Base-by-base conservation (phyloP, 2,113 vertebrate genomes). In the Upupa epops region DNA sequence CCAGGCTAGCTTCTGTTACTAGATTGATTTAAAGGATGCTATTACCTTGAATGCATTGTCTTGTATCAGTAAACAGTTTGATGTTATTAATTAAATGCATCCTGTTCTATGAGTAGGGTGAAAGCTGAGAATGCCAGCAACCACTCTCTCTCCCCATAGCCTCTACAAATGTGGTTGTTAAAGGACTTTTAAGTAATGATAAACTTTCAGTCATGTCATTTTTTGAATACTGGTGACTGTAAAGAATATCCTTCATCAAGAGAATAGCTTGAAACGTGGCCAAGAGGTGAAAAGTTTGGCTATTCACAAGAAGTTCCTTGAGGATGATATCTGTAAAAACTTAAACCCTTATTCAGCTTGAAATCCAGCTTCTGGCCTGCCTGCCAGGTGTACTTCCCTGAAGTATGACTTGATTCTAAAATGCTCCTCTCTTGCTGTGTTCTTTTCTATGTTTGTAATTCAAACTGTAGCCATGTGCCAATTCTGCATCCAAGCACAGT, bases 41-140 rank as follows among this genome's bases (percentile, higher is more conserved):
- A 0, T 49, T 13, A 54, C 0, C 0, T 60, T 69, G 42, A 86
- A 13, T 42, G 16, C 59, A 11, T 60, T 84, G 61, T 72, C 26
- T 78, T 86, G 13, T 71, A 34, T 70, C 70, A 48, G 29, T 73
- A 70, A 46, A 32, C 0, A 1, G 77, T 74, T 74, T 45, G 52
- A n/a, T 83, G 8, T 19, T 81, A 4, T 48, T 93, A n/a, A n/a
- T 52, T 93, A n/a, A n/a, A 6, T 16, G 3, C 61, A 6, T 51
- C 25, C 58, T 72, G 22, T 68, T 29, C 32, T 66, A 46, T 8
- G 36, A 70, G n/a, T n/a, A 56, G 22, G 15, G 13, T 3, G 3
- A 58, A 77, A 55, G 51, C 60, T 83, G 42, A 92, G 28, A 63
- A 51, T 75, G 26, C 26, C 45, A 45, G 20, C 37, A 46, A 20